phyloP scores from a whole-genome alignment of 2,888 invertebrate genomes.

The Eristalis intricaria region DNA sequence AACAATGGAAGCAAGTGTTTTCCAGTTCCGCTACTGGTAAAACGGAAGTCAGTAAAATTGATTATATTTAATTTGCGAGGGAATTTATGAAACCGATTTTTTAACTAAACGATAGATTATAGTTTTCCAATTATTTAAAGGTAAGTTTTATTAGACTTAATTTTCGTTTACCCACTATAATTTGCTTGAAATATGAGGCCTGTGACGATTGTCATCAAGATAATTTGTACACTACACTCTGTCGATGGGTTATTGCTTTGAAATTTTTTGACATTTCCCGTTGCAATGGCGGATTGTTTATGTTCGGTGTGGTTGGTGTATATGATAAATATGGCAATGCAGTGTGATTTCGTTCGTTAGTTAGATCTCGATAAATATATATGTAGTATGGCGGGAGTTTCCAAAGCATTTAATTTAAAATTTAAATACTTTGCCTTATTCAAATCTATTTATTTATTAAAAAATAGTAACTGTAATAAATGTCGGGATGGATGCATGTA shows the following conservation, averaged over 20 bases:
- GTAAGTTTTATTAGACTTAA: constrained; percentile 3
- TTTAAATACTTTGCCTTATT: background rate
- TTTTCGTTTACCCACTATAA: constrained; percentile 41
- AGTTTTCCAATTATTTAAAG: constrained; percentile 11
- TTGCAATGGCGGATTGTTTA: constrained; percentile 52
- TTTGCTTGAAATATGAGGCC: constrained; percentile 27
- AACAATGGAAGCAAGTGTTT: constrained; percentile 73
- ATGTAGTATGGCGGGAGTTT: background rate
- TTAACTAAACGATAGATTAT: constrained; percentile 3
- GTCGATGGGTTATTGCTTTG: constrained; percentile 34
- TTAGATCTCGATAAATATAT: background rate
- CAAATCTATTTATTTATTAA: too few species aligned
- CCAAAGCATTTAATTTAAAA: constrained; percentile 17
- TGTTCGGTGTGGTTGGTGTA: constrained; percentile 28
- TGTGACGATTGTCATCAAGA: constrained; percentile 23
- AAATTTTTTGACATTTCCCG: constrained; percentile 67
- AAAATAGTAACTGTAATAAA: too few species aligned
- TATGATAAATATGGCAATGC: constrained; percentile 14
- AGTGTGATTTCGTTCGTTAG: background rate
- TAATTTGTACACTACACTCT: constrained; percentile 25
- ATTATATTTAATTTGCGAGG: constrained; percentile 71
- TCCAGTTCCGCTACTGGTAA: constrained; percentile 74
- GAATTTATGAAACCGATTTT: constrained; percentile 5
- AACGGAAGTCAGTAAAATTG: constrained; percentile 75
- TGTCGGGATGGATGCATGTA: too few species aligned